phyloP scores from a whole-genome alignment of 2,888 invertebrate genomes.

The Ethmia dodecea region DNA sequence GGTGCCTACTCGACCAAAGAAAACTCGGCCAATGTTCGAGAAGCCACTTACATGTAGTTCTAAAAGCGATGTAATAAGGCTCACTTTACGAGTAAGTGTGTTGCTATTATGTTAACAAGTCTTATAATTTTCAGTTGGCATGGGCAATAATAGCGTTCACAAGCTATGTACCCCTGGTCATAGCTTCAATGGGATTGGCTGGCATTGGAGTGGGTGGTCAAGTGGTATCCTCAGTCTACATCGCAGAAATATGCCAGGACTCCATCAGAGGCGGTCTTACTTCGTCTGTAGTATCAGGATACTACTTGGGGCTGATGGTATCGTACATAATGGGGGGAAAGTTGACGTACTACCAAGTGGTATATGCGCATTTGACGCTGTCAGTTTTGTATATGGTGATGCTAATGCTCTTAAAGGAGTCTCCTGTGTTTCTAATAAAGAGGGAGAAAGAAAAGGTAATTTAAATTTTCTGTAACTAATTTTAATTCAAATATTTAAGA shows the following conservation, averaged over 20 bases:
- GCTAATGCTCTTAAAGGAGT: constrained; percentile 43
- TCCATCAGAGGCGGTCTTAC: constrained; percentile 44
- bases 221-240: constrained; percentile 45
- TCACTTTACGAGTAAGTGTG: background rate
- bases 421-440: constrained; percentile 49
- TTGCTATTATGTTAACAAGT: too few relatives aligned
- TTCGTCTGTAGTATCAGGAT: constrained; percentile 39
- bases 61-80: too few relatives aligned
- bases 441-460: constrained; percentile 45
- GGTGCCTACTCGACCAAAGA: background rate
- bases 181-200: constrained; percentile 33
- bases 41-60: background rate
- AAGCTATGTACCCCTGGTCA: constrained; percentile 32
- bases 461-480: too few relatives aligned
- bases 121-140: constrained; percentile 42
- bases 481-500: too few relatives aligned
- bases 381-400: constrained; percentile 42
- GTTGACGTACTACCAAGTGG: constrained; percentile 39
- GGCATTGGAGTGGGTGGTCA: constrained; percentile 54
- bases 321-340: constrained; percentile 50
- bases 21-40: background rate
- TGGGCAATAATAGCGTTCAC: constrained; percentile 44
- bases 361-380: constrained; percentile 39
- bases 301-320: constrained; percentile 44
- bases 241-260: constrained; percentile 51